Base-by-base conservation (phyloP, 2,797 vertebrate species). In the Schizopygopsis malacanthus region DNA sequence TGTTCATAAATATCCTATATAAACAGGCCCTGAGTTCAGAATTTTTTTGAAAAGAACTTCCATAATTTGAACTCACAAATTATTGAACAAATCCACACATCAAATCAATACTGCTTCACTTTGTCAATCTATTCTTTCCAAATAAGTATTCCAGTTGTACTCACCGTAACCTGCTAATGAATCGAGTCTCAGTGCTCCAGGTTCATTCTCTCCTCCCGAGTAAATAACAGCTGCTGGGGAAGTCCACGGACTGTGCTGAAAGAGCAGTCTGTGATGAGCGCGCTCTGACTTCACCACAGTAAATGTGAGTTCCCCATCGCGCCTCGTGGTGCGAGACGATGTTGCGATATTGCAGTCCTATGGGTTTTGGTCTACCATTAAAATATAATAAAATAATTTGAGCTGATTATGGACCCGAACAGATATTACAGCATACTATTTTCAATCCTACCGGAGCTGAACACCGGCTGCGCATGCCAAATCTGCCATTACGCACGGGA, bases 261-360 rank as follows among this genome's bases (percentile, higher is more conserved):
- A 70, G 15, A 52, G 45, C 45, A 52, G 45, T 39, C 12, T 81
- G 63, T 43, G 77, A 81, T 41, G 65, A 65, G 79, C 61, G 18
- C 28, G 5, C 45, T 52, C 63, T 50, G 1, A 43, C 25, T 45
- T 79, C 39, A 63, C 39, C 39, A 63, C 37, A 79, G 56, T 25
- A 52, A 37, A 69, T 63, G 56, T 33, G 15, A 15, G 9, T 22
- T 67, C 11, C 54, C 54, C 54, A 22, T 56, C 20, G 3, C 20
- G 54, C 54, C 2, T 22, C 54, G 1, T 10, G 54, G 20, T 47
- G 33, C 41, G 18, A 47, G 28, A 70, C n/a, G 45, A 39, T 28
- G 11, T 69, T 25, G n/a, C 45, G 39, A 52, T 69, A 67, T 39
- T n/a, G 18, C 63, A 69, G 33, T 69, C 16, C 22, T 50, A 28